Conservation (phyloP, 2,797 vertebrate genomes). For the Leuciscus waleckii region DNA sequence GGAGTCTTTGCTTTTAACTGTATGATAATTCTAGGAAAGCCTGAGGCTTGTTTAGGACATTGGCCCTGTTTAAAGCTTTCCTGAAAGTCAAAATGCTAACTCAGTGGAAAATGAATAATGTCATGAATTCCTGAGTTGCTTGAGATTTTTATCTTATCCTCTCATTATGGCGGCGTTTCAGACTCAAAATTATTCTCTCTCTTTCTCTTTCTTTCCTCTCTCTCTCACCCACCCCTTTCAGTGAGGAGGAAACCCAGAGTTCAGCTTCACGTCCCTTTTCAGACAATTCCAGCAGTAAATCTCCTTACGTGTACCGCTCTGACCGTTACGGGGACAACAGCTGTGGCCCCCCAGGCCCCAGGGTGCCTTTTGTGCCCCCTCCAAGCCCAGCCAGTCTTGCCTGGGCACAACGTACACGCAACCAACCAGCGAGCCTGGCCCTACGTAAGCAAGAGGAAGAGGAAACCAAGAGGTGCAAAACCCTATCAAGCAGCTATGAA, state of each 20-base stretch:
- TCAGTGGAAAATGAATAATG: slow-evolving; percentile 40
- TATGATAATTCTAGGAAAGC: slow-evolving; percentile 12
- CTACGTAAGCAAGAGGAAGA: slow-evolving; percentile 93
- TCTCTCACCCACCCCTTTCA: slow-evolving; percentile 65
- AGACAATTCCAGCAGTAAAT: slow-evolving; percentile 82
- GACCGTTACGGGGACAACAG: slow-evolving; percentile 75
- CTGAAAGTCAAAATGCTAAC: slow-evolving; percentile 46
- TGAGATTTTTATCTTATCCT: slow-evolving; percentile 53
- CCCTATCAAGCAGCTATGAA: slow-evolving; percentile 94
- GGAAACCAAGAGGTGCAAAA: slow-evolving; percentile 89
- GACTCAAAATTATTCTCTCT: slow-evolving; percentile 23
- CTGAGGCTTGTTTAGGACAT: slow-evolving; percentile 25
- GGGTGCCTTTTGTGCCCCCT: slow-evolving; percentile 73
- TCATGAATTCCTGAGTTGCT: slow-evolving; percentile 29
- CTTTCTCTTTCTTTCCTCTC: slow-evolving; percentile 54
- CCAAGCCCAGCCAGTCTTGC: slow-evolving; percentile 82
- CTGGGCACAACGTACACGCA: slow-evolving; percentile 88
- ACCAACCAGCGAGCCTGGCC: slow-evolving; percentile 91
- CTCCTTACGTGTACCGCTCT: slow-evolving; percentile 77
- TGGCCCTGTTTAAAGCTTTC: slow-evolving; percentile 35
- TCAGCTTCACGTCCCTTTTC: slow-evolving; percentile 83
- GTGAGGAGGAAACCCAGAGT: slow-evolving; percentile 85
- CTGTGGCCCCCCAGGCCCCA: slow-evolving; percentile 70
- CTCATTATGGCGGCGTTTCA: slow-evolving; percentile 38
- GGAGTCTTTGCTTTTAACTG: not conserved